Percentiles rank a stretch among this genome's conserved stretches.
Evolutionary conservation across 2,888 invertebrate genomes (phyloP).

Genomic region (Halictus ligatus): DNA sequence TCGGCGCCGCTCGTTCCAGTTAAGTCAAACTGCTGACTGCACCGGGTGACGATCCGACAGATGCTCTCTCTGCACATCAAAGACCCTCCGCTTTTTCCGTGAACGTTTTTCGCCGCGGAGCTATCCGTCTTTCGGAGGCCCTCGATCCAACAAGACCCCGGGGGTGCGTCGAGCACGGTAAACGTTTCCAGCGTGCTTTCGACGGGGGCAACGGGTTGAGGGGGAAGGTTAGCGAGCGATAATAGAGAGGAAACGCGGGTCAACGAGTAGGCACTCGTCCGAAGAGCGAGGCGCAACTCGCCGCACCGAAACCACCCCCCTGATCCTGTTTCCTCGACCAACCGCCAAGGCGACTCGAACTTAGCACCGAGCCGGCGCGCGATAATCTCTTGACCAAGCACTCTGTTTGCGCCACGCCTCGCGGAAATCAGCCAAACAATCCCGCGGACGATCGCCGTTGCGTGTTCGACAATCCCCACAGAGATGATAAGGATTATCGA

Average conservation of each 20-base stretch:
- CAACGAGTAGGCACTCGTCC: conserved; percentile 71
- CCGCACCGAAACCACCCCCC: conserved; percentile 56
- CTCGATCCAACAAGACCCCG: conserved; percentile 6
- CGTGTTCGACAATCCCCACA: neutral
- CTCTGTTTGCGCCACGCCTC: conserved; percentile 35
- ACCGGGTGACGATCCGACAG: conserved; percentile 54
- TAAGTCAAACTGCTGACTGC: conserved; percentile 67
- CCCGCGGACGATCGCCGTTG: neutral
- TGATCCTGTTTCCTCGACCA: conserved; percentile 57
- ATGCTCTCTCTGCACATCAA: conserved; percentile 39
- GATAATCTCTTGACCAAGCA: conserved; percentile 53
- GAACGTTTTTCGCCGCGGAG: neutral
- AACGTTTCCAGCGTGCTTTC: conserved; percentile 42
- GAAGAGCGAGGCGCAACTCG: conserved; percentile 66
- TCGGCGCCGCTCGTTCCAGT: conserved; percentile 65
- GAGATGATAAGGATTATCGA: conserved; percentile 11
- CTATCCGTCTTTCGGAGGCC: conserved; percentile 14
- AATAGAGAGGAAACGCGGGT: conserved; percentile 62
- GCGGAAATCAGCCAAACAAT: conserved; percentile 16
- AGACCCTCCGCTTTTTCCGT: conserved; percentile 19
- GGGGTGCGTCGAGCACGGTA: conserved; percentile 25
- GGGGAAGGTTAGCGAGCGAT: conserved; percentile 29
- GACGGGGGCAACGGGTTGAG: neutral
- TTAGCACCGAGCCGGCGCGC: conserved; percentile 29
- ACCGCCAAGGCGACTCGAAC: conserved; percentile 50